A percentile compares a stretch with the other conserved stretches of the same genome.
These are phyloP conservation scores for Microplitis demolitor DNA, from an alignment of 1,140 invertebrate genomes.

Conservation along the genomic window DNA sequence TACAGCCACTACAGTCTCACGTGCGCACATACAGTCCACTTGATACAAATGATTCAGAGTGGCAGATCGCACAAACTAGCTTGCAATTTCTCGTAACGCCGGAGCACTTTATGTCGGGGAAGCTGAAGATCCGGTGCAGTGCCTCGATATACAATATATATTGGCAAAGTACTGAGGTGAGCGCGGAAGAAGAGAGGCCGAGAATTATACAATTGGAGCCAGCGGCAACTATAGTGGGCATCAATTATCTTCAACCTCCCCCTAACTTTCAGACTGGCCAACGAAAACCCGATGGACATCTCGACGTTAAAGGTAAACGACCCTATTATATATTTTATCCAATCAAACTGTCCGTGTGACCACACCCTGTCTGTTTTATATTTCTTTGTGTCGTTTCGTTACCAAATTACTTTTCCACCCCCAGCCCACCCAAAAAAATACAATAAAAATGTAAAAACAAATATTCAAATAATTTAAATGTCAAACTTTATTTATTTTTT, in stretches of 20 bases:
- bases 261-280: slow-evolving; percentile 59
- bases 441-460: too few relatives aligned
- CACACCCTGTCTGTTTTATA: not conserved
- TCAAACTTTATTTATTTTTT: slow-evolving; percentile 23
- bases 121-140: slow-evolving; percentile 68
- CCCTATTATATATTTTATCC: not conserved
- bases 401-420: not conserved
- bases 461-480: not conserved
- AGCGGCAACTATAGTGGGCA: slow-evolving; percentile 53
- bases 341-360: not conserved
- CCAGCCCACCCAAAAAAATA: too few relatives aligned
- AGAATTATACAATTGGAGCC: slow-evolving; percentile 47
- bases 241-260: slow-evolving; percentile 57
- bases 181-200: slow-evolving; percentile 62
- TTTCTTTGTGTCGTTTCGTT: not conserved
- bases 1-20: slow-evolving; percentile 42
- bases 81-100: slow-evolving; percentile 64
- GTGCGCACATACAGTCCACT: slow-evolving; percentile 46
- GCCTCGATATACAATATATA: slow-evolving; percentile 69
- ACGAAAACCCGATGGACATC: slow-evolving; percentile 56
- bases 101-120: slow-evolving; percentile 64
- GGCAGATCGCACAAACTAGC: slow-evolving; percentile 51
- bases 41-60: slow-evolving; percentile 47
- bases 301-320: slow-evolving; percentile 56
- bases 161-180: slow-evolving; percentile 67